Evolutionary conservation across 2,113 vertebrate species (phyloP).

Genomic region (Strigops habroptila): DNA sequence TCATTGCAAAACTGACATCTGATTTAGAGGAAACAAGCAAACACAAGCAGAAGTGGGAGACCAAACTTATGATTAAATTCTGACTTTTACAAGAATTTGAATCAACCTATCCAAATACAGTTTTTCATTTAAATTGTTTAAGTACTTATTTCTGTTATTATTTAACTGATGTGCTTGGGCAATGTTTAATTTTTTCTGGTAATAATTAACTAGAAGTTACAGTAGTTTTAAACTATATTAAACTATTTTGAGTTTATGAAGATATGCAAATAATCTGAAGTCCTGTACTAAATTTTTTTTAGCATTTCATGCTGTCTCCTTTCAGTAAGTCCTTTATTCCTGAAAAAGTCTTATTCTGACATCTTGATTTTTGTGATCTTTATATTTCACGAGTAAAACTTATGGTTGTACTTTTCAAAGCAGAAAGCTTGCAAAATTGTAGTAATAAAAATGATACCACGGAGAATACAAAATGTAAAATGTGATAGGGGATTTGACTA

Average conservation of each 20-base stretch:
- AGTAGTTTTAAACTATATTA: not conserved
- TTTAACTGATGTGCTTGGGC: not conserved
- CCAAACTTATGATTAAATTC: not conserved
- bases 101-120: not conserved
- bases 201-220: not conserved
- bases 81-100: not conserved
- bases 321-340: slow-evolving; percentile 57
- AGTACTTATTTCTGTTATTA: not conserved
- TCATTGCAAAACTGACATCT: not conserved
- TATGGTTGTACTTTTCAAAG: slow-evolving; percentile 51
- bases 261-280: slow-evolving; percentile 52
- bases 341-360: slow-evolving; percentile 42
- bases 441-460: not conserved
- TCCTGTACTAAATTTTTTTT: slow-evolving; percentile 59
- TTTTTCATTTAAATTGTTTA: not conserved
- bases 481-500: not conserved
- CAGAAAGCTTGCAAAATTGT: slow-evolving; percentile 61
- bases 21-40: not conserved
- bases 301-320: slow-evolving; percentile 62
- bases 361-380: slow-evolving; percentile 43
- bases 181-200: not conserved
- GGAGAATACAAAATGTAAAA: not conserved
- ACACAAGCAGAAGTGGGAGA: not conserved
- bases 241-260: slow-evolving; percentile 11
- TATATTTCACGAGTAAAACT: slow-evolving; percentile 33